Evolutionary conservation across 2,113 vertebrate genomes (phyloP).

Genomic region (Neotoma lepida): DNA sequence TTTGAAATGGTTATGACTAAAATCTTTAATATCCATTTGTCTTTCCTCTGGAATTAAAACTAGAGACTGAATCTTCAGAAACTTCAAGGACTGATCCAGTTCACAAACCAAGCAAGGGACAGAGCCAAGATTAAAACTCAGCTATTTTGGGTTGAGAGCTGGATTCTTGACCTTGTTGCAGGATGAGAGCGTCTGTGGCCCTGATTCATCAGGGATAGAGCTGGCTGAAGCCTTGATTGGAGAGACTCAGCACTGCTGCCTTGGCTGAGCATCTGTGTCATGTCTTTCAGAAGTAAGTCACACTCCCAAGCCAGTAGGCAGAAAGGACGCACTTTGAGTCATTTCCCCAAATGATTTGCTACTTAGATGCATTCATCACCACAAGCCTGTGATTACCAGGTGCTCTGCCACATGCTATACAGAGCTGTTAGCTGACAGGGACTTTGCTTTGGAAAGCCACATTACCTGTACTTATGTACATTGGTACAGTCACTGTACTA

Average conservation of each 20-base stretch:
- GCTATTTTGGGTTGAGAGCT: background rate
- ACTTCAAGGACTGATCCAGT: background rate
- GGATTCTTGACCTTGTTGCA: background rate
- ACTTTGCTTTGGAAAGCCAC: background rate
- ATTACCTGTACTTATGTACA: background rate
- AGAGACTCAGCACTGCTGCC: background rate
- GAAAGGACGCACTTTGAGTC: background rate
- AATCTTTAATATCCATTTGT: slow-evolving; percentile 10
- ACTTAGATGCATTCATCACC: background rate
- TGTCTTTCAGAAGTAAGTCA: slow-evolving; percentile 46
- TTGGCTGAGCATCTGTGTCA: background rate
- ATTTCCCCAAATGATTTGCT: background rate
- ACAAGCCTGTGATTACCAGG: background rate
- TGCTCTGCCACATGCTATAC: background rate
- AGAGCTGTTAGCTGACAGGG: background rate
- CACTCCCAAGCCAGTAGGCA: background rate
- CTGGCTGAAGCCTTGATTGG: background rate
- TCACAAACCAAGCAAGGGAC: background rate
- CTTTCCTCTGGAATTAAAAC: slow-evolving; percentile 24
- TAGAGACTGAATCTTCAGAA: background rate
- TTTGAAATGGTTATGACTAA: slow-evolving; percentile 34
- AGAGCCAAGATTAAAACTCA: background rate
- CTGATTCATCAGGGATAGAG: background rate
- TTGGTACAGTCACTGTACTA: background rate
- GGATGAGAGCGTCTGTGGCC: background rate